Evolutionary conservation across 2,888 invertebrate species (phyloP), one percentile per base, ranked within the genome.

Genomic region (Carcina quercana): DNA sequence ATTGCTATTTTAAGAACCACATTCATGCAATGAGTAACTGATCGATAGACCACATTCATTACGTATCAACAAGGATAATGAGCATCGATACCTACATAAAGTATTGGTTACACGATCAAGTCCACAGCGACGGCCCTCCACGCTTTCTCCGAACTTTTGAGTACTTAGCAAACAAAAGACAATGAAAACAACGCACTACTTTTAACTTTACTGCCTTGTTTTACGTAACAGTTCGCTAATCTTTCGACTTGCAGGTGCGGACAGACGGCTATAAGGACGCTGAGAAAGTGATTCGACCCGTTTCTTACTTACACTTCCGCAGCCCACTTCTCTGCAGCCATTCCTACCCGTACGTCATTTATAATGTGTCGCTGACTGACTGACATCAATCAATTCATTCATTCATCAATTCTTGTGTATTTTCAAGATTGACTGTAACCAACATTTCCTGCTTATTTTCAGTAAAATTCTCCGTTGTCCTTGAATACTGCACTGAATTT

Each of bases 251-350:
- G n/a, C n/a, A n/a, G 47, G 48, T 60, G 57, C 10, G 6, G 24
- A 24, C n/a, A 6, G 13, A 13, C 6, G 25, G 13, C 7, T 6
- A 57, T 49, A 56, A 51, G 53, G 54, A 34, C 34, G 28, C 30
- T 52, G 63, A 61, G 63, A 66, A 64, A 64, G 63, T 56, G 35
- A 59, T 57, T 58, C 61, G 61, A 64, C 65, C 63, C 46, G 68
- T 68, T 65, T 61, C n/a, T n/a, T n/a, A n/a, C n/a, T n/a, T n/a
- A n/a, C n/a, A n/a, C n/a, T n/a, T 38, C 34, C 39, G 34, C 44
- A 43, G 56, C 56, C 53, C 47, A 57, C 57, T 61, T 60, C 59
- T 57, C 58, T 36, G 36, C 50, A 25, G 40, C 39, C 30, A 8
- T 21, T 24, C 24, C 8, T 11, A 13, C n/a, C 4, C 13, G 21